Evolutionary conservation across 2,888 invertebrate genomes (phyloP).

Genomic region (Diploptera punctata): DNA sequence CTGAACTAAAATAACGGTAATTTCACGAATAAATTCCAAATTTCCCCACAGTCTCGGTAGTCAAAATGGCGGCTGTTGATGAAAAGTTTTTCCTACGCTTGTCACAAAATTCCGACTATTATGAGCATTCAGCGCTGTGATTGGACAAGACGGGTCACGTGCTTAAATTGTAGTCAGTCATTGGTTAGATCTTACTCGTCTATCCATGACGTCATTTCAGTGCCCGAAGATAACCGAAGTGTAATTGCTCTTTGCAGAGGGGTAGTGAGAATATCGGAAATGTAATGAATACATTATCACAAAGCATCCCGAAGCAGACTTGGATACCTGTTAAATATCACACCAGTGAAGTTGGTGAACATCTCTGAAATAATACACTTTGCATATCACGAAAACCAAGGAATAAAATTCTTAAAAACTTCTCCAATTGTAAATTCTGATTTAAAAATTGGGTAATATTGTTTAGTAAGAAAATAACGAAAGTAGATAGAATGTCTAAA

Average conservation of each 20-base stretch:
- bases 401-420: no score
- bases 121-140: slow-evolving; percentile 52
- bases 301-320: slow-evolving; percentile 8
- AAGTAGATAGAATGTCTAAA: no score
- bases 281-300: slow-evolving; percentile 29
- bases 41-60: slow-evolving; percentile 78
- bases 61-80: slow-evolving; percentile 96
- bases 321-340: no score
- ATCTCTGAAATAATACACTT: no score
- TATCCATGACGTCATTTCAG: slow-evolving; percentile 38
- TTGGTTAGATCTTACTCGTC: slow-evolving; percentile 51
- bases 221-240: slow-evolving; percentile 44
- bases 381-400: no score
- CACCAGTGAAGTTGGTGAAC: no score
- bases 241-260: slow-evolving; percentile 43
- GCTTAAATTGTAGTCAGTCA: slow-evolving; percentile 51
- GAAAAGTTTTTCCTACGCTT: slow-evolving; percentile 94
- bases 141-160: slow-evolving; percentile 59
- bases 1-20: slow-evolving; percentile 60
- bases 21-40: slow-evolving; percentile 74
- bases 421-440: no score
- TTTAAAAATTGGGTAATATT: no score
- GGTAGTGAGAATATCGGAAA: slow-evolving; percentile 35
- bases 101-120: slow-evolving; percentile 76
- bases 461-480: no score